Evolutionary conservation across 2,888 invertebrate genomes (phyloP).

Genomic region (Caenorhabditis sulstoni): DNA sequence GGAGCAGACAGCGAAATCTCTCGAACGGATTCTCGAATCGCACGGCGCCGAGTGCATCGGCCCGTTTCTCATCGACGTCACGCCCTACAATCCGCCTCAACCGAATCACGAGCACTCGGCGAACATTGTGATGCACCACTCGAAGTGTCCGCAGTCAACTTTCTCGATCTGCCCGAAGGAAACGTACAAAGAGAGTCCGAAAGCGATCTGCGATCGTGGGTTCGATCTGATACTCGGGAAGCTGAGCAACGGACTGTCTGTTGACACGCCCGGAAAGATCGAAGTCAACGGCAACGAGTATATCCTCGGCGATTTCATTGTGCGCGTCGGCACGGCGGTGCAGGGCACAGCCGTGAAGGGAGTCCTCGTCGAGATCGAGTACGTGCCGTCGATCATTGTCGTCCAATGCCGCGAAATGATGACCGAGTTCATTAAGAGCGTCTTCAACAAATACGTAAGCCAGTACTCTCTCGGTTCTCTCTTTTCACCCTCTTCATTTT

Average conservation of each 20-base stretch:
- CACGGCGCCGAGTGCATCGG: conserved; percentile 41
- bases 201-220: conserved; percentile 72
- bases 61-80: conserved; percentile 34
- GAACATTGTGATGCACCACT: conserved; percentile 71
- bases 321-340: conserved; percentile 73
- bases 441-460: conserved; percentile 67
- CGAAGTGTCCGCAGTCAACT: conserved; percentile 74
- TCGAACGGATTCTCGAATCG: conserved; percentile 60
- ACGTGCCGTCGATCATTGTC: conserved; percentile 66
- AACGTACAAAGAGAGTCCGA: conserved; percentile 58
- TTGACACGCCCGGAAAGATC: conserved; percentile 62
- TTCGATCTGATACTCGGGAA: conserved; percentile 75
- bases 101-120: conserved; percentile 12
- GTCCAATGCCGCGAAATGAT: conserved; percentile 64
- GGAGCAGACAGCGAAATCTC: conserved; percentile 49
- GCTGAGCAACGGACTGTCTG: conserved; percentile 64
- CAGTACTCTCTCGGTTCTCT: not conserved
- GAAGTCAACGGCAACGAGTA: conserved; percentile 72
- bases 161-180: conserved; percentile 66
- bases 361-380: conserved; percentile 74
- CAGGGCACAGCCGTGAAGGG: conserved; percentile 72
- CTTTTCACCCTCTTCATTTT: not conserved
- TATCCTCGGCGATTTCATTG: conserved; percentile 68
- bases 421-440: conserved; percentile 64
- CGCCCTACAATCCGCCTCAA: conserved; percentile 38